phyloP scores from a whole-genome alignment of 2,113 vertebrate species.

The Thalassarche chlororhynchos region DNA sequence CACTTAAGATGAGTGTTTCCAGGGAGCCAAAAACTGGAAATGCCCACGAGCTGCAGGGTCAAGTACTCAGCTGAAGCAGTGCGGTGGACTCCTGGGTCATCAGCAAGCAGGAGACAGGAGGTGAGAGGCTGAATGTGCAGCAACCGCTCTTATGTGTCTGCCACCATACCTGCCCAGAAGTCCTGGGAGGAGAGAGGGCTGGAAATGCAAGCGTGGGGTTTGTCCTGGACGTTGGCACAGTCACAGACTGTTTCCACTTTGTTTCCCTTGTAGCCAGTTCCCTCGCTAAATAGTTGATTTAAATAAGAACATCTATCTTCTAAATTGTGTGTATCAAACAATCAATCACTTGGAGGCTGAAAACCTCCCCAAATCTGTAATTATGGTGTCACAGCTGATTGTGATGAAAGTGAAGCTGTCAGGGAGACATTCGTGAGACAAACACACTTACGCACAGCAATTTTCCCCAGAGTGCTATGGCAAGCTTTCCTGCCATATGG shows the following conservation, averaged over 20 bases:
- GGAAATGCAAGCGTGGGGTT: accelerated
- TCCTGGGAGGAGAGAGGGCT: not conserved
- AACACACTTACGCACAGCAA: slow-evolving; percentile 30
- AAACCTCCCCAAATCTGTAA: slow-evolving; percentile 74
- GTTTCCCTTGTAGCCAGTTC: not conserved
- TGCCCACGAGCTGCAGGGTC: not conserved
- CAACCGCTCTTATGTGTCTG: accelerated
- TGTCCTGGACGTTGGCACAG: not conserved
- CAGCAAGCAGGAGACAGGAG: not conserved
- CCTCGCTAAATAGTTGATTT: slow-evolving; percentile 25
- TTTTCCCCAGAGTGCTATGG: slow-evolving; percentile 36
- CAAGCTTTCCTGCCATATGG: slow-evolving; percentile 58
- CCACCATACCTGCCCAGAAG: not conserved
- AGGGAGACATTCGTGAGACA: slow-evolving; percentile 68
- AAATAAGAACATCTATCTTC: slow-evolving; percentile 73
- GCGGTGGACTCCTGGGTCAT: not conserved
- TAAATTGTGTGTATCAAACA: slow-evolving; percentile 73
- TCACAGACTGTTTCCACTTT: not conserved
- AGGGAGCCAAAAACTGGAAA: not conserved
- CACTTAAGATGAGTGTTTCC: not conserved
- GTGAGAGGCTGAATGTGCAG: not conserved
- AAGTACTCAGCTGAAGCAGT: not conserved
- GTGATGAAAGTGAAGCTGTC: slow-evolving; percentile 74
- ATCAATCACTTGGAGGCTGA: slow-evolving; percentile 64
- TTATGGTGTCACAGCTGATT: slow-evolving; percentile 74